phyloP scores from a whole-genome alignment of 2,797 vertebrate genomes.

The Enteromius mattozi region DNA sequence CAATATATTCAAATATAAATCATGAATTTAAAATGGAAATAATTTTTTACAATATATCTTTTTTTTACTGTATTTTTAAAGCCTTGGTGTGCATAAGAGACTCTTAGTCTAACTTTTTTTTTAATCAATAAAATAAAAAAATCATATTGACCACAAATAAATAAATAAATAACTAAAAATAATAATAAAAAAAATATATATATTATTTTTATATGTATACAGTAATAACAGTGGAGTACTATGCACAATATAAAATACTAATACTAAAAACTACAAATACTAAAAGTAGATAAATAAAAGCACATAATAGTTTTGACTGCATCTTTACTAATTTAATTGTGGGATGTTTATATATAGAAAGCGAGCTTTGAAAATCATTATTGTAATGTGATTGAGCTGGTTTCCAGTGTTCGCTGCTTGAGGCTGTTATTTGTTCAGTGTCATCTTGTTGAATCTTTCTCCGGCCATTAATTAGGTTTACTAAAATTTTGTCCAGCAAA shows the following conservation, averaged over 20 bases:
- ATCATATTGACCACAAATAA: no score
- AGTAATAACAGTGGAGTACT: not conserved
- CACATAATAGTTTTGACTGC: not conserved
- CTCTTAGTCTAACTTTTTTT: not conserved
- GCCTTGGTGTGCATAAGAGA: no score
- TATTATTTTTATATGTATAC: no score
- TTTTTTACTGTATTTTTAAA: no score
- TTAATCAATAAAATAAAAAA: not conserved
- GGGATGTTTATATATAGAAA: not conserved
- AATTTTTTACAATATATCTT: no score
- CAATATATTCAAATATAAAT: no score
- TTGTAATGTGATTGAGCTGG: not conserved
- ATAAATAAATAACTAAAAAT: no score
- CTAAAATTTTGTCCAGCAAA: constrained; percentile 18
- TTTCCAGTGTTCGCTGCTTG: not conserved
- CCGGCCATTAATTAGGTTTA: constrained; percentile 29
- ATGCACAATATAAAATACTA: not conserved
- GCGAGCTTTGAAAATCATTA: not conserved
- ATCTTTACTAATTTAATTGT: not conserved
- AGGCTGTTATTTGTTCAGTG: constrained; percentile 9
- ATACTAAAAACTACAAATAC: not conserved
- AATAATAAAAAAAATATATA: no score
- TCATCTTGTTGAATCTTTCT: constrained; percentile 21
- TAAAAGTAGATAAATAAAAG: not conserved
- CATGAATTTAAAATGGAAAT: no score